Percentiles rank a stretch among this genome's conserved stretches.
These are phyloP conservation scores for Diadophis punctatus DNA, from an alignment of 2,113 vertebrate genomes.

Conservation along the genomic window DNA sequence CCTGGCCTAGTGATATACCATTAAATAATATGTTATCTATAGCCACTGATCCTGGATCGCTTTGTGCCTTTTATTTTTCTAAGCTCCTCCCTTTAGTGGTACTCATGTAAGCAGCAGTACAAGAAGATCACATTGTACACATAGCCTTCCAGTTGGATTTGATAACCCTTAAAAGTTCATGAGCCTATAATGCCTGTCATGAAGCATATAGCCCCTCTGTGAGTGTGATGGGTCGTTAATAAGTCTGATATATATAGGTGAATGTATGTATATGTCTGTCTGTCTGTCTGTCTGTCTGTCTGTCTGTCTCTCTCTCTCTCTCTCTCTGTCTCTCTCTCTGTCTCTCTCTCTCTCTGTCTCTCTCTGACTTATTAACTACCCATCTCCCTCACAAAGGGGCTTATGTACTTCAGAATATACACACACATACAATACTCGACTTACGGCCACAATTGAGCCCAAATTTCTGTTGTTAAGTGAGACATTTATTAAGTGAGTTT, in stretches of 20 bases:
- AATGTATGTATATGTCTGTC: too few relatives aligned
- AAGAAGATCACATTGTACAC: not conserved
- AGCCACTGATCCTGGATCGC: not conserved
- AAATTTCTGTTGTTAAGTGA: not conserved
- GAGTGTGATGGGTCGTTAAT: not conserved
- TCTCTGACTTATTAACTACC: too few relatives aligned
- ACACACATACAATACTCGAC: not conserved
- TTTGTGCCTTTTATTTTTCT: not conserved
- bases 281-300: too few relatives aligned
- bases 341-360: too few relatives aligned
- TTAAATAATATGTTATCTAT: not conserved
- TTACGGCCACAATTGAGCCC: not conserved
- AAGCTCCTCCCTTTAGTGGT: not conserved
- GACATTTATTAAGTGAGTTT: not conserved
- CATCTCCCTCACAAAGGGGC: too few relatives aligned
- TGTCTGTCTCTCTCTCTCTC: too few relatives aligned
- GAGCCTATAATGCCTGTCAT: not conserved
- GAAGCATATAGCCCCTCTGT: not conserved
- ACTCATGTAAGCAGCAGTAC: not conserved
- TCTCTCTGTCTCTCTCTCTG: too few relatives aligned
- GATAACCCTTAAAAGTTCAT: not conserved
- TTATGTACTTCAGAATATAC: too few relatives aligned
- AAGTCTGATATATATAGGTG: not conserved
- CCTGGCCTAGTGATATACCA: too few relatives aligned
- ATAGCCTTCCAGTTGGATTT: not conserved